Percentiles rank a stretch among this genome's conserved stretches.
Conservation (phyloP, 2,113 vertebrate genomes). For the Megalops atlanticus region DNA sequence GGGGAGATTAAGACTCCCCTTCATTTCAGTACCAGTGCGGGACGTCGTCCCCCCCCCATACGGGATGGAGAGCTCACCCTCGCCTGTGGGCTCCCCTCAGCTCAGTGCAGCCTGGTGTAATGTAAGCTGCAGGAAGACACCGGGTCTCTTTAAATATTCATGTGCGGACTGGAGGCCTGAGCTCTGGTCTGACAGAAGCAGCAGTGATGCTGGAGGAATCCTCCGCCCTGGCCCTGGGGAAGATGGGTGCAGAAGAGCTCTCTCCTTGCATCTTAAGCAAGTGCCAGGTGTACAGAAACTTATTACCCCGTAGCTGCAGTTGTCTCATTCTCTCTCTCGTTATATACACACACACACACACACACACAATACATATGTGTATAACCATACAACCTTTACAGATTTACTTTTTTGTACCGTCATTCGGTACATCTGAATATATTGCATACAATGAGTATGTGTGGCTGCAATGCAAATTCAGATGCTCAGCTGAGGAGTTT, state of each 20-base stretch:
- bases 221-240: neutral
- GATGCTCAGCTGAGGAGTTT: neutral
- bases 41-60: neutral
- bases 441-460: no score
- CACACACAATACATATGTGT: no score
- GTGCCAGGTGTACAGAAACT: neutral
- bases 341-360: no score
- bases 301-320: no score
- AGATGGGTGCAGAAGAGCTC: neutral
- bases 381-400: neutral
- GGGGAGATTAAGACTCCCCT: neutral
- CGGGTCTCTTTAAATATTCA: slow-evolving; percentile 10
- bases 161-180: neutral
- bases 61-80: neutral
- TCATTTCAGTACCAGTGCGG: neutral
- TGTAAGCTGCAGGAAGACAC: neutral
- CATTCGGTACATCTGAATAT: no score
- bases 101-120: neutral
- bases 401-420: neutral
- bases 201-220: neutral
- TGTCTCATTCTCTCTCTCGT: no score
- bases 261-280: neutral
- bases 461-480: neutral
- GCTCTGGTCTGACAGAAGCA: neutral
- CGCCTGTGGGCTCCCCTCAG: neutral